These are phyloP conservation scores for Junco hyemalis DNA, from an alignment of 2,113 vertebrate genomes.

Conservation along the genomic window DNA sequence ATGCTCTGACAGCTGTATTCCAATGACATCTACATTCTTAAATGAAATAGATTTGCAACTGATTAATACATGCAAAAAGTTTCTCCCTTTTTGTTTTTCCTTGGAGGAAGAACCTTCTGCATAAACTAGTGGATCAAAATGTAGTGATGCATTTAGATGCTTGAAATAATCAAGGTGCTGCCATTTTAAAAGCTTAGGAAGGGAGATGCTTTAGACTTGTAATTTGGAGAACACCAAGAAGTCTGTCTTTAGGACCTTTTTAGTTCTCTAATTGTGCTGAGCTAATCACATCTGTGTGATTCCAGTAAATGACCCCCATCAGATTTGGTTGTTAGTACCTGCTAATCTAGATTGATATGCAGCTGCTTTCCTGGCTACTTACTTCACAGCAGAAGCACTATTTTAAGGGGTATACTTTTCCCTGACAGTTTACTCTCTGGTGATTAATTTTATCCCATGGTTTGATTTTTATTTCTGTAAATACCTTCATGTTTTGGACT, in stretches of 20 bases:
- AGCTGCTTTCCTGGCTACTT: neutral
- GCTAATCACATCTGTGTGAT: neutral
- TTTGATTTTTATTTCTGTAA: neutral
- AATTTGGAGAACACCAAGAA: neutral
- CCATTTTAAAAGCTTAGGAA: neutral
- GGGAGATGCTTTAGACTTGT: neutral
- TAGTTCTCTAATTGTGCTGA: neutral
- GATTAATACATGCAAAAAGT: neutral
- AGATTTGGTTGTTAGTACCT: neutral
- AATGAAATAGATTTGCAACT: neutral
- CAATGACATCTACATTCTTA: neutral
- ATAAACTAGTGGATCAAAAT: neutral
- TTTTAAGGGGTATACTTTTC: neutral
- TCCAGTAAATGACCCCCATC: neutral
- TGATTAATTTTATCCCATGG: neutral
- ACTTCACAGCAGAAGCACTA: neutral
- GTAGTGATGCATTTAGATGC: neutral
- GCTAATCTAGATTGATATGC: neutral
- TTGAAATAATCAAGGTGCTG: neutral
- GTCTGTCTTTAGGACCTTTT: neutral
- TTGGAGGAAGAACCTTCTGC: neutral
- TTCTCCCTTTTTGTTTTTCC: neutral
- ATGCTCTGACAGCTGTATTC: neutral
- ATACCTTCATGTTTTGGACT: neutral
- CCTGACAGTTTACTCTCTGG: neutral